Conservation (phyloP, 2,797 vertebrate species). For the Lepus townsendii region DNA sequence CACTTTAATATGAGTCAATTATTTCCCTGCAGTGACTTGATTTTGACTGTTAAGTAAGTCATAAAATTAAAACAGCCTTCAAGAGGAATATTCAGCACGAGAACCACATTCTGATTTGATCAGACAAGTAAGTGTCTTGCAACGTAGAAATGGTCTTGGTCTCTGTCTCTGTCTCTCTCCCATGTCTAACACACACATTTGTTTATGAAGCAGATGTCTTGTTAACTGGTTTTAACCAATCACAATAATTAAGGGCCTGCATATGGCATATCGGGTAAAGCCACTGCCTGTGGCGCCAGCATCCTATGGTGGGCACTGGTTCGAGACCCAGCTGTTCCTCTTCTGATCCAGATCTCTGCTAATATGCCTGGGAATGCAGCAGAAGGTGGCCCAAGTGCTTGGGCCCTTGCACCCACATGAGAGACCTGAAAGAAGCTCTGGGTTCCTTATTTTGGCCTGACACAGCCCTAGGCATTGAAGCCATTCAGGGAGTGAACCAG, state of each 20-base stretch:
- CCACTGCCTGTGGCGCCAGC: too few relatives aligned
- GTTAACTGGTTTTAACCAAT: conserved; percentile 33
- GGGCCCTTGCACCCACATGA: too few relatives aligned
- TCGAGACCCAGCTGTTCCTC: too few relatives aligned
- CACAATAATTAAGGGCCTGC: not conserved
- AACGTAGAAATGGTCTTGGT: not conserved
- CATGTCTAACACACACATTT: not conserved
- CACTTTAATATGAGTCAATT: conserved; percentile 18
- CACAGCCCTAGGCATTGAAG: too few relatives aligned
- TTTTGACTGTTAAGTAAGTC: conserved; percentile 48
- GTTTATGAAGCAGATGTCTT: conserved; percentile 49
- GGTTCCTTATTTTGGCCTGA: too few relatives aligned
- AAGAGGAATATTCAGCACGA: not conserved
- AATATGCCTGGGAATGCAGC: too few relatives aligned
- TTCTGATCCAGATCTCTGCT: too few relatives aligned
- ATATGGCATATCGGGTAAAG: too few relatives aligned
- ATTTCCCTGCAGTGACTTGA: not conserved
- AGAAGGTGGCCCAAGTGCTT: too few relatives aligned
- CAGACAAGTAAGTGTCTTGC: not conserved
- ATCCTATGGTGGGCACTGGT: too few relatives aligned
- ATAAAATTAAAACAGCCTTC: conserved; percentile 59
- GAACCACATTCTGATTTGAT: not conserved
- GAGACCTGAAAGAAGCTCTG: too few relatives aligned
- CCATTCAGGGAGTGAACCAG: too few relatives aligned
- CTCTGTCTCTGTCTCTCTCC: not conserved